A percentile compares a stretch with the other conserved stretches of the same genome.
phyloP scores from a whole-genome alignment of 2,797 vertebrate genomes.

The Siniperca undulata region DNA sequence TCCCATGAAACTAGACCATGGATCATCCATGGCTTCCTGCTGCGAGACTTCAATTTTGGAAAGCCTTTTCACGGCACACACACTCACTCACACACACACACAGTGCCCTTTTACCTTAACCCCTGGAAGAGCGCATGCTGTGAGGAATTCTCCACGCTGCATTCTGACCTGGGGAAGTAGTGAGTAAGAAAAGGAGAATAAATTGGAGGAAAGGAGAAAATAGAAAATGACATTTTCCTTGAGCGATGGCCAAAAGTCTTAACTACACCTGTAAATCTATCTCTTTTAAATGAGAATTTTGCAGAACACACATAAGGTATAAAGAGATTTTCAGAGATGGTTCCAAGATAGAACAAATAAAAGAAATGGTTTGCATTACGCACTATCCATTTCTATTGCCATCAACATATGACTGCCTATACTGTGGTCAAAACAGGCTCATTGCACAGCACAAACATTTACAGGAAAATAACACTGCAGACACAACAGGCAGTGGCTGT shows the following conservation, averaged over 20 bases:
- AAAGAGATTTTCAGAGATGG: background rate
- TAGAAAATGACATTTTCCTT: constrained; percentile 17
- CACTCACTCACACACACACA: constrained; percentile 4
- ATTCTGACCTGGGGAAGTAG: constrained; percentile 26
- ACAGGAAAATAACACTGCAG: constrained; percentile 12
- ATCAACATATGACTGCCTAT: background rate
- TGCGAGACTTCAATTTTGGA: constrained; percentile 54
- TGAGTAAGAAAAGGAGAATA: constrained; percentile 13
- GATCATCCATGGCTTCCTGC: constrained; percentile 61
- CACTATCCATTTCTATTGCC: background rate
- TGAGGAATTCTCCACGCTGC: constrained; percentile 55
- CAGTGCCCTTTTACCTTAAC: constrained; percentile 47
- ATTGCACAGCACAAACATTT: constrained; percentile 15
- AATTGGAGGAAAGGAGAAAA: constrained; percentile 21
- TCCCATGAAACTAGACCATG: constrained; percentile 60
- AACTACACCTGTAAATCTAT: constrained; percentile 30
- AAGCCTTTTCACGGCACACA: constrained; percentile 28
- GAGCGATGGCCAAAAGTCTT: constrained; percentile 1
- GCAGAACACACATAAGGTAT: constrained; percentile 14
- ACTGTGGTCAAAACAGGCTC: constrained; percentile 26
- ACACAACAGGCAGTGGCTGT: constrained; percentile 16
- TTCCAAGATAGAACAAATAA: background rate
- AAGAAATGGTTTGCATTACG: background rate
- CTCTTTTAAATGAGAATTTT: constrained; percentile 22
- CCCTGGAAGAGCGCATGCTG: constrained; percentile 41